Evolutionary conservation across 2,113 vertebrate genomes (phyloP), one percentile per base, ranked within the genome.

Genomic region (Hucho hucho): DNA sequence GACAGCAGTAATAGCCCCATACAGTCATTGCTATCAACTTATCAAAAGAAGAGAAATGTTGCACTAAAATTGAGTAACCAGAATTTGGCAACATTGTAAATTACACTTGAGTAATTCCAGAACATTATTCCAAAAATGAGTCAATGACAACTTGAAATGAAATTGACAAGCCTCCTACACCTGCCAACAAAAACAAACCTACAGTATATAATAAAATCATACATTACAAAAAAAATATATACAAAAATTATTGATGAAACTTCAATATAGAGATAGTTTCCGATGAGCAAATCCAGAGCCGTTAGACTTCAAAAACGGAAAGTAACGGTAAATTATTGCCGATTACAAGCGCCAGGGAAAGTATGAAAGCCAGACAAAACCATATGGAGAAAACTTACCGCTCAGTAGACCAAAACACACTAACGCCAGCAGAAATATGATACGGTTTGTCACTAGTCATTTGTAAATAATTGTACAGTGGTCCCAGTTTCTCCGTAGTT

Each of bases 241-340:
- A 22, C 56, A 59, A 59, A 0, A 43, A 56, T 56, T 20, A 56
- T 56, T 56, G 53, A 20, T 56, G 14, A 16, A 18, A 37, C 6
- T 37, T 56, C 12, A 18, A 13, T 16, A 1, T 49, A 29, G 29
- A 20, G 1, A n/a, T 59, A 22, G 13, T 59, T 59, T 61, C 58
- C 16, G 13, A 29, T 66, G 4, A 26, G 3, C 14, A 66, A 46
- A 47, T 22, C 5, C 11, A 1, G n/a, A 12, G 18, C 53, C 32
- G 5, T 24, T 46, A 69, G 9, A 2, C 22, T 1, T 49, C 6
- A 37, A 37, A 29, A 43, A 67, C 29, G n/a, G 26, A n/a, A 56
- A 29, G 65, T 74, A 74, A 75, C 73, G 73, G 73, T 68, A 6
- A 32, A 6, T 32, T 32, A 6, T 65, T 32, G 64, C 47, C 26